Evolutionary conservation across 2,888 invertebrate genomes (phyloP).

Genomic region (Diploptera punctata): DNA sequence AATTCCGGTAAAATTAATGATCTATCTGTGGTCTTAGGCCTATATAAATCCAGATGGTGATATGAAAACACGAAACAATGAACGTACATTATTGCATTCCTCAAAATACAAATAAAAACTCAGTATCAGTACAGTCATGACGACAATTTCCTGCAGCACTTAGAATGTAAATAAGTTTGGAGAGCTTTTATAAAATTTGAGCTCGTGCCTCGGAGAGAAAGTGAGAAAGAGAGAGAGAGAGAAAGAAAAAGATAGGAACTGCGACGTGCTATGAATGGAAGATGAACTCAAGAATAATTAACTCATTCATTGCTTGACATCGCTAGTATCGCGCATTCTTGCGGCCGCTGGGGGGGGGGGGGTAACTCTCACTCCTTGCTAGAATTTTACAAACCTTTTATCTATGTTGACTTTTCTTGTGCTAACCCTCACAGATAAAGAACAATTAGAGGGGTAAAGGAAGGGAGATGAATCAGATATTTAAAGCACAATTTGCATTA

Average conservation of each 20-base stretch:
- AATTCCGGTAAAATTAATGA: no score
- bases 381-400: constrained; percentile 29
- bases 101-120: no score
- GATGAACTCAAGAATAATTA: constrained; percentile 39
- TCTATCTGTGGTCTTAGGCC: no score
- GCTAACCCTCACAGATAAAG: constrained; percentile 16
- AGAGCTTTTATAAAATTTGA: constrained; percentile 22
- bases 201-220: constrained; percentile 17
- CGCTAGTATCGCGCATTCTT: constrained; percentile 27
- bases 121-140: no score
- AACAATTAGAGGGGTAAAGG: constrained; percentile 17
- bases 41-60: no score
- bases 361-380: not conserved
- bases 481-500: constrained; percentile 31
- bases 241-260: not conserved
- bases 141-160: not conserved
- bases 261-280: constrained; percentile 36
- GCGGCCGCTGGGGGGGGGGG: not conserved
- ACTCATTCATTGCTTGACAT: constrained; percentile 36
- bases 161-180: constrained; percentile 26
- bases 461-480: constrained; percentile 20
- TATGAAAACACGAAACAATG: no score
- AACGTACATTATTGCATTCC: no score
- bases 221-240: constrained; percentile 19
- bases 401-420: constrained; percentile 31